These are phyloP conservation scores for Lucilia sericata DNA, from an alignment of 1,140 invertebrate genomes.

Conservation along the genomic window DNA sequence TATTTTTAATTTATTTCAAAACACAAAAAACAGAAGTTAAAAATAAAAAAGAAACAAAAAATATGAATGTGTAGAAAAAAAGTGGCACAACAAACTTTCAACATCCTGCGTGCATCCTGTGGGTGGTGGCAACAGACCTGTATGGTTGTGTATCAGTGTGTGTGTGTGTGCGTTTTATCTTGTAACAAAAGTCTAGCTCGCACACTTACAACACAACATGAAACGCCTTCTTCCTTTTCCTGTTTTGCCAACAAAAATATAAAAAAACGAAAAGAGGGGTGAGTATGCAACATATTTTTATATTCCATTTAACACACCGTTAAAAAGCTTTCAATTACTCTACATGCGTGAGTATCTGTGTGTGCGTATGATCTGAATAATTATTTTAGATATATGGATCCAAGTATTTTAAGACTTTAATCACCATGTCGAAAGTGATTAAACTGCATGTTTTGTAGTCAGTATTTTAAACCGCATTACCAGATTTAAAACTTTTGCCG, in stretches of 20 bases:
- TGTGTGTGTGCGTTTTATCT: background rate
- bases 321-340: background rate
- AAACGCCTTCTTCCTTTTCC: conserved; percentile 25
- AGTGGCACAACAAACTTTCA: background rate
- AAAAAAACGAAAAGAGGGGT: background rate
- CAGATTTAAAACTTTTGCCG: conserved; percentile 7
- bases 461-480: background rate
- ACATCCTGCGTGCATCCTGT: conserved; percentile 15
- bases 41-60: background rate
- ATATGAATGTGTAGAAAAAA: background rate
- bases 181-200: conserved; percentile 9
- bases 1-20: background rate
- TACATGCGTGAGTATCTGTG: background rate
- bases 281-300: conserved; percentile 8
- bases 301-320: conserved; percentile 1
- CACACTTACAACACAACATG: conserved; percentile 9
- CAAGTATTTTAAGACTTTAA: conserved; percentile 33
- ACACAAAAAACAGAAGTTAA: background rate
- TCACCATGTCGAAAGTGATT: conserved; percentile 41
- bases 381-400: background rate
- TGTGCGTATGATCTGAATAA: background rate
- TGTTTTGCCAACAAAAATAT: background rate
- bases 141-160: background rate
- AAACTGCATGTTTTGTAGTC: conserved; percentile 23
- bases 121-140: conserved; percentile 5